Base-by-base conservation (phyloP, 2,888 invertebrate genomes). In the Anoncus sp. region DNA sequence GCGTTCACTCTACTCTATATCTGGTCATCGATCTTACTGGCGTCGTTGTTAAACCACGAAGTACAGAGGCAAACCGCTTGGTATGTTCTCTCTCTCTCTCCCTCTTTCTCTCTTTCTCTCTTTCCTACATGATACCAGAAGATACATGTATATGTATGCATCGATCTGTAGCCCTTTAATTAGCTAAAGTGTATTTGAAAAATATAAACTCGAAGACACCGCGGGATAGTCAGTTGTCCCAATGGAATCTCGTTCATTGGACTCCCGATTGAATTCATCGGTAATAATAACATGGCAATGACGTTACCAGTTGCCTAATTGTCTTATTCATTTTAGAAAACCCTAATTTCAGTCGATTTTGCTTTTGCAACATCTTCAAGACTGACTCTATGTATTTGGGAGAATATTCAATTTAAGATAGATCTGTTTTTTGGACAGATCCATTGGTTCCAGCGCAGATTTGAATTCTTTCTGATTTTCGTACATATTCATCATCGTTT, bases 1-100 rank as follows among this genome's bases (percentile, higher is more conserved):
- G 75, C 66, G 66, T 74, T 75, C 72, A 63, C 72, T 79, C 75
- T 79, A 74, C 75, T 79, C 63, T 79, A 75, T 75, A 75, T 75
- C 75, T 79, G 67, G 67, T 24, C 78, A 71, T 75, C 78, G 75
- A 78, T 78, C 78, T 78, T 78, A 65, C 70, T 70, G 77, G 65
- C 66, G 70, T 78, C 77, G 77, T 78, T 78, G 77, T 78, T 78
- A 74, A 74, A 70, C 65, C 69, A 59, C 62, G 53, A 40, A 6
- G 18, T 16, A 49, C 57, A 43, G 57, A 57, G 59, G 62, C 62
- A 43, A 22, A 74, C 70, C 74, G 59, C 69, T 63, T 51, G 38
- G 43, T 69, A 35, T 59, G 24, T 38, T 12, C 63, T 57, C 38
- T 65, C 59, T 53, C 16, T 38, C 53, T 55, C 31, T 65, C 59